Conservation (phyloP, 2,113 vertebrate species). For the Ochotona princeps region DNA sequence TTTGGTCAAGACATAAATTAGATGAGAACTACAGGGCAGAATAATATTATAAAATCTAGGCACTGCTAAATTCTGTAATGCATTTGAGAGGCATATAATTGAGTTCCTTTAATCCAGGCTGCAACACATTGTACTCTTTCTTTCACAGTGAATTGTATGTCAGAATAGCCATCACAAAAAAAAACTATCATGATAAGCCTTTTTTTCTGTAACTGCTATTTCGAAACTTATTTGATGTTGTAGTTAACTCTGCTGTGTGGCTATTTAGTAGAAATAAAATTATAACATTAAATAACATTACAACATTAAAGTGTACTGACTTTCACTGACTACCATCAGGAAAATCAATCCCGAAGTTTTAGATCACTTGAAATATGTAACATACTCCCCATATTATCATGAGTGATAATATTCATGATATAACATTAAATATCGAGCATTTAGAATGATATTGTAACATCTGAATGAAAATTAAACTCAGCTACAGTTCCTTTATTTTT, state of each 20-base stretch:
- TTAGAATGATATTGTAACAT: neutral
- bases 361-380: conserved; percentile 24
- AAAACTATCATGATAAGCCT: conserved; percentile 58
- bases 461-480: conserved; percentile 41
- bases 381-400: neutral
- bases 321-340: neutral
- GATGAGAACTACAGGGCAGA: conserved; percentile 73
- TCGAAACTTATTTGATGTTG: conserved; percentile 46
- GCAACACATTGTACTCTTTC: conserved; percentile 72
- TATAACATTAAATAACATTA: conserved; percentile 35
- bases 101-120: conserved; percentile 76
- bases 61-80: conserved; percentile 59
- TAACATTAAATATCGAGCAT: neutral
- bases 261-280: conserved; percentile 47
- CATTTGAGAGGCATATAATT: conserved; percentile 77
- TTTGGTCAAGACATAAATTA: conserved; percentile 68
- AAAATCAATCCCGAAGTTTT: conserved; percentile 51
- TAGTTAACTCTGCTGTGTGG: conserved; percentile 15
- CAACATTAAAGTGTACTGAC: neutral
- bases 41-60: conserved; percentile 54
- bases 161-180: conserved; percentile 63
- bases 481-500: neutral
- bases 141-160: conserved; percentile 63
- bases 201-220: conserved; percentile 73
- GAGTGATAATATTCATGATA: neutral